Base-by-base conservation (phyloP, 2,888 invertebrate species). In the Thumatha senex region DNA sequence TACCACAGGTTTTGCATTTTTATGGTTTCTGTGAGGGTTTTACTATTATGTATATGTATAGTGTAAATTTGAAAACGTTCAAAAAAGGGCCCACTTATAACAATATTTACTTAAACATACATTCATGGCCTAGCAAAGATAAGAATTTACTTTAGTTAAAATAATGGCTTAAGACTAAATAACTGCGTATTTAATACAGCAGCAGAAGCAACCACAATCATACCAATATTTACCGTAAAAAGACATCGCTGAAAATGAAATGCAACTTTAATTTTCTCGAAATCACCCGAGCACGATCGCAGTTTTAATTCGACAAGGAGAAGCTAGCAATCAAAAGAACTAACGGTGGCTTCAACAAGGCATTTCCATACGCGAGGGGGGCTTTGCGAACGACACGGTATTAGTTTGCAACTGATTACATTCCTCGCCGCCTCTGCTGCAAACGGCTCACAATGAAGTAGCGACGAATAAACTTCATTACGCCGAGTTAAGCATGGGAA, bases 381-480 rank as follows among this genome's bases (percentile, higher is more conserved):
- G 86, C 80, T 81, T 80, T 73, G 77, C 76, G 76, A 84, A 84
- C 80, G 87, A 80, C 86, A 83, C 78, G 78, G 84, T 89, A 87
- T 90, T 89, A 90, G 89, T 89, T 90, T 83, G 80, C 86, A 88
- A 87, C 88, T 89, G 89, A 90, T 90, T 91, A 90, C 90, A 89
- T 89, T 90, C 86, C 84, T 78, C 76, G 82, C 76, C 81, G 79
- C 78, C 79, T 81, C 72, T 78, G 74, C 75, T 77, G 76, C 81
- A 82, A 87, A 89, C 85, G 86, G 84, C 84, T 88, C 82, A 78
- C 84, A 87, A 86, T 88, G 86, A 85, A 89, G 87, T 87, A 87
- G 83, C 86, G 83, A 81, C 83, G 87, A 88, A 90, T 92, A 89
- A 89, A 90, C 89, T 90, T 89, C 86, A 91, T 90, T 88, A 89